These are phyloP conservation scores for Acropora yongei DNA, from an alignment of 64 coral and sea anemone species.

Conservation along the genomic window DNA sequence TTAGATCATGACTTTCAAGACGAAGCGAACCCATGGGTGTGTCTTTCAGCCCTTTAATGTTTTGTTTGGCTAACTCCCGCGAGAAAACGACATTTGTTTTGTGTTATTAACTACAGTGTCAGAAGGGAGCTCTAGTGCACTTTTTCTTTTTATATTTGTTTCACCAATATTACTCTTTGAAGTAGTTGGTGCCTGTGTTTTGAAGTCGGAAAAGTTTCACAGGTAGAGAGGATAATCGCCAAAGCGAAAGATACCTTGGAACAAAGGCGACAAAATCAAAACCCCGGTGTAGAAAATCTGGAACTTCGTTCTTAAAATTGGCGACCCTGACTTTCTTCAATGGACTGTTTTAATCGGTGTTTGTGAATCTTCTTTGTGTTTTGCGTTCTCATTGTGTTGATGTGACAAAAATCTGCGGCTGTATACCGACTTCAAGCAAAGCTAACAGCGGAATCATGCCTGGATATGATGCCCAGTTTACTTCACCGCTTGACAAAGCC, in stretches of 20 bases:
- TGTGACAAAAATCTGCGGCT: background rate
- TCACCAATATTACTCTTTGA: background rate
- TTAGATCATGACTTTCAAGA: constrained; percentile 5
- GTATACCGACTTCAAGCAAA: background rate
- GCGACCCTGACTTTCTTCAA: background rate
- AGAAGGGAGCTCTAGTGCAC: background rate
- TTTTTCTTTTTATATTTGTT: background rate
- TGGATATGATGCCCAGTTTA: constrained; percentile 91
- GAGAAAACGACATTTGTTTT: background rate
- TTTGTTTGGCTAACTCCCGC: constrained; percentile 1
- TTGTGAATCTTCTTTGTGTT: background rate
- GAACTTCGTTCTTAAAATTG: background rate
- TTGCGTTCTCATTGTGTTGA: background rate
- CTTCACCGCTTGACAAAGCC: constrained; percentile 78
- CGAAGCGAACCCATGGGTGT: background rate
- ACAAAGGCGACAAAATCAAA: background rate
- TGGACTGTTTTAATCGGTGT: background rate
- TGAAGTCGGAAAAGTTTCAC: background rate
- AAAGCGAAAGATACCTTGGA: background rate
- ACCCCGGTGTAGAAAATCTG: background rate
- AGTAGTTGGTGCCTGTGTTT: background rate
- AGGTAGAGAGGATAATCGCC: background rate
- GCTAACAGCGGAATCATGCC: constrained; percentile 58
- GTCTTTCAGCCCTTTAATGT: background rate
- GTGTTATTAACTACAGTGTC: background rate